phyloP scores from a whole-genome alignment of 2,797 vertebrate genomes.

The Chaetodon trifasciatus region DNA sequence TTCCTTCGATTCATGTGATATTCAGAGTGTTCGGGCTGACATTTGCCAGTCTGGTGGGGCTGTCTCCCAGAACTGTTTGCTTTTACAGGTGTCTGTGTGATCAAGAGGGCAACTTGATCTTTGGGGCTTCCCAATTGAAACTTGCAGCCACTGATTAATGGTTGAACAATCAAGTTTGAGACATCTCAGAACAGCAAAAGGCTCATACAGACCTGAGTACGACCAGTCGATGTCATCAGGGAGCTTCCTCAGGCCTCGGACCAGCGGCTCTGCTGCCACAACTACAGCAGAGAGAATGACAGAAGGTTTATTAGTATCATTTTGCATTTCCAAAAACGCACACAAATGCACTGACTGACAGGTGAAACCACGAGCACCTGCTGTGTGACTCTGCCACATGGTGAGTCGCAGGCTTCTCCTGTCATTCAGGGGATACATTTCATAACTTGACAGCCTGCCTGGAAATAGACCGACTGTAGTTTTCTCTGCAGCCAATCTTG shows the following conservation, averaged over 20 bases:
- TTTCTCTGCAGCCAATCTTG: neutral
- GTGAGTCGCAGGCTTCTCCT: conserved; percentile 24
- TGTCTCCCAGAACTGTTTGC: neutral
- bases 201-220: conserved; percentile 89
- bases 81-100: conserved; percentile 3
- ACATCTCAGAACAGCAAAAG: neutral
- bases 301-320: conserved; percentile 11
- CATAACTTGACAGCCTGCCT: neutral
- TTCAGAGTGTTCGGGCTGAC: conserved; percentile 9
- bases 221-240: conserved; percentile 95
- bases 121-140: neutral
- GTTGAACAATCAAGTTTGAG: neutral
- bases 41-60: conserved; percentile 15
- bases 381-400: neutral
- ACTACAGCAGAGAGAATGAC: conserved; percentile 54
- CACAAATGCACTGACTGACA: neutral
- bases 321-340: conserved; percentile 1
- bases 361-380: conserved; percentile 8
- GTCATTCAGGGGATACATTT: conserved; percentile 9
- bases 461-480: neutral
- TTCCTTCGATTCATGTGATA: conserved; percentile 36
- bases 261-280: conserved; percentile 66
- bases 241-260: conserved; percentile 85
- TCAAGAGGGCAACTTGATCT: neutral
- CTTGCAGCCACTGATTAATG: neutral